Evolutionary conservation across 2,888 invertebrate species (phyloP).

Genomic region (Kuschelorhynchus macadamiae): DNA sequence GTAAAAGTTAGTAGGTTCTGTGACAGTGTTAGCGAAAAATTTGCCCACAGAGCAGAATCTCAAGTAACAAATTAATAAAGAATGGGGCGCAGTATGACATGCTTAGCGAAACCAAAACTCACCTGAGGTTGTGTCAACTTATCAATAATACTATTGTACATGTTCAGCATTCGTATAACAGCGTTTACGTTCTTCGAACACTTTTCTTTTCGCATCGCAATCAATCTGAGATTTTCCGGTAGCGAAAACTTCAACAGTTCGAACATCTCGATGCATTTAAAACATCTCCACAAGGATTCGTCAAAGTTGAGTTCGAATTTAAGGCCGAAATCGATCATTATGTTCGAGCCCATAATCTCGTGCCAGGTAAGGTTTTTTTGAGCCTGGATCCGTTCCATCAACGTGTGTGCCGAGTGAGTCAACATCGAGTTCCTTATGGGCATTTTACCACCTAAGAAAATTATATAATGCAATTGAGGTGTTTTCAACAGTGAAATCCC

Average conservation of each 20-base stretch:
- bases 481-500: too few species aligned
- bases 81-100: too few species aligned
- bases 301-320: conserved; percentile 79
- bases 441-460: conserved; percentile 38
- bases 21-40: too few species aligned
- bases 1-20: too few species aligned
- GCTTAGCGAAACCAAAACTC: conserved; percentile 44
- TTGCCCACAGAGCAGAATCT: too few species aligned
- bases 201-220: conserved; percentile 75
- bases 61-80: not conserved
- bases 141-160: conserved; percentile 77
- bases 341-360: conserved; percentile 77
- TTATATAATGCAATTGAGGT: too few species aligned
- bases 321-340: conserved; percentile 78
- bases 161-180: conserved; percentile 73
- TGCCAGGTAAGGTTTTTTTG: conserved; percentile 74
- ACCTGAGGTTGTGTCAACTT: conserved; percentile 82
- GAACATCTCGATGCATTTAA: conserved; percentile 79
- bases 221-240: conserved; percentile 70
- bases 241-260: conserved; percentile 78
- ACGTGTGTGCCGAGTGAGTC: conserved; percentile 38
- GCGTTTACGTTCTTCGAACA: conserved; percentile 78
- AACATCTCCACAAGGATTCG: conserved; percentile 73
- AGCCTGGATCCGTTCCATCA: conserved; percentile 60
- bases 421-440: conserved; percentile 36